Base-by-base conservation (phyloP, 2,113 vertebrate species). In the Esox niger region DNA sequence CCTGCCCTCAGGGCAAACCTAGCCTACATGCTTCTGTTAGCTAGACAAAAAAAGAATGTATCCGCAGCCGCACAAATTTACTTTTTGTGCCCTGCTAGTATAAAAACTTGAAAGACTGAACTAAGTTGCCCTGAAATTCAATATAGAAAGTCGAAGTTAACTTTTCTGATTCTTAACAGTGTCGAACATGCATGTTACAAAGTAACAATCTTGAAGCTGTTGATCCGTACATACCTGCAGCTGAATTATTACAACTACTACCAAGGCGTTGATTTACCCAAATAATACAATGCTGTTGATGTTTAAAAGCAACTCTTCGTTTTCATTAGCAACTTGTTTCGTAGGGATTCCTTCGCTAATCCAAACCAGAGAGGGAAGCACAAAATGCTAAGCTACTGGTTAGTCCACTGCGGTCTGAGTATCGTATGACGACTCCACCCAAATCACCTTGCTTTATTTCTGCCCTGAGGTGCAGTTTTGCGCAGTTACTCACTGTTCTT, bases 271-370 rank as follows among this genome's bases (percentile, higher is more conserved):
- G 47, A 52, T 31, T 20, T 27, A 5, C 0, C 32, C 1, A 38
- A 23, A 8, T 35, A 27, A 32, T 1, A 43, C 52, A 65, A 0
- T 17, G 9, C 3, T 29, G 32, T n/a, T 15, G 43, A 13, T 52
- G 47, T 52, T 9, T 60, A n/a, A 1, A 38, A 30, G 46, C 57
- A 60, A 21, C 68, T 2, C 3, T 32, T 47, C 31, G 21, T 64
- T 75, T 46, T 63, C 56, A 62, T 57, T 33, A 60, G 70, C 38
- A 31, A n/a, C 1, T 8, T 8, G 8, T 52, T 52, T 52, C 8
- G n/a, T n/a, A n/a, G 20, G 15, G 17, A 21, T 23, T 59, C 26
- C 6, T 30, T 59, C 1, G 27, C n/a, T 9, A 7, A 11, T 13
- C 55, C 23, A 54, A 54, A 54, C 33, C 13, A 43, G 26, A 29